Evolutionary conservation across 2,113 vertebrate genomes (phyloP).

Genomic region (Hippocampus abdominalis): DNA sequence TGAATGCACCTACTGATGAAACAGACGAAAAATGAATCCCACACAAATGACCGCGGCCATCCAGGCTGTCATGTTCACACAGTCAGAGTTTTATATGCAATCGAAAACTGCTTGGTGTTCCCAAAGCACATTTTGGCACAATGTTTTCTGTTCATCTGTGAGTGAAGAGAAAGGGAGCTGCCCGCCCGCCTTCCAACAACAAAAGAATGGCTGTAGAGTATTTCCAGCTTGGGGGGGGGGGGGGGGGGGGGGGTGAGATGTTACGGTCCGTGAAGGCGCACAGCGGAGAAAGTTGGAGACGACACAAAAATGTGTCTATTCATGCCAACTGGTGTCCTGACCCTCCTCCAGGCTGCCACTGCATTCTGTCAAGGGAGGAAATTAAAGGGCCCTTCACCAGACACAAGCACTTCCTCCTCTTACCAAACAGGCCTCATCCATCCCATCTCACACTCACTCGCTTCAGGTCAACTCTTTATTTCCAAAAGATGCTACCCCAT

Average conservation of each 20-base stretch:
- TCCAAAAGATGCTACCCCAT: constrained; percentile 13
- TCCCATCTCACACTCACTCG: constrained; percentile 8
- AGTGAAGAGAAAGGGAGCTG: constrained; percentile 58
- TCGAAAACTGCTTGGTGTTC: constrained; percentile 57
- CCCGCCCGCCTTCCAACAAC: constrained; percentile 56
- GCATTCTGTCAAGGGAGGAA: constrained; percentile 67
- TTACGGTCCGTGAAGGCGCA: constrained; percentile 58
- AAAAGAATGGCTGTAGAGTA: constrained; percentile 64
- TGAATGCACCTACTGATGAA: constrained; percentile 72
- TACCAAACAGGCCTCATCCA: constrained; percentile 10
- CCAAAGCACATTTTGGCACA: constrained; percentile 53
- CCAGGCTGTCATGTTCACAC: constrained; percentile 62
- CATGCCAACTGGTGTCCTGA: constrained; percentile 72
- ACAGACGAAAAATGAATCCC: constrained; percentile 62
- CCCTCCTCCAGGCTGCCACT: constrained; percentile 69
- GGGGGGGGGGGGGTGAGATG: constrained; percentile 52
- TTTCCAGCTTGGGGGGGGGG: constrained; percentile 57
- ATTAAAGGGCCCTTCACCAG: constrained; percentile 66
- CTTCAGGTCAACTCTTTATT: constrained; percentile 22
- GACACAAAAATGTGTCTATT: constrained; percentile 73
- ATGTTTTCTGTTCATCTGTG: constrained; percentile 68
- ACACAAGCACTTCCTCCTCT: constrained; percentile 47
- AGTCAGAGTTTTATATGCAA: constrained; percentile 62
- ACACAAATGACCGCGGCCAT: constrained; percentile 66
- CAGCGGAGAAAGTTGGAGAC: constrained; percentile 66